Evolutionary conservation across 2,888 invertebrate species (phyloP).

Genomic region (Adineta ricciae): DNA sequence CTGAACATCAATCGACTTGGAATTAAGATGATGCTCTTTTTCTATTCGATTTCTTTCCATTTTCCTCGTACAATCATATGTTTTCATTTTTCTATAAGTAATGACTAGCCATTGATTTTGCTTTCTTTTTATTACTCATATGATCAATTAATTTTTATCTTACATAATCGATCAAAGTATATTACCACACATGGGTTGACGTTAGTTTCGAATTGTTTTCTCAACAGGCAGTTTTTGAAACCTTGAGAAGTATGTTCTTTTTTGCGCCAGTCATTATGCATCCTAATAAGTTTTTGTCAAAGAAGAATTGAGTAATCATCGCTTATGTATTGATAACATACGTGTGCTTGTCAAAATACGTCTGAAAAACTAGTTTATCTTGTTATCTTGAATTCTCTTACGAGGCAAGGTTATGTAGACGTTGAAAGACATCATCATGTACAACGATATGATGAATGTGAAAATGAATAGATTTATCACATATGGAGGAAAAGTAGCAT

Average conservation of each 20-base stretch:
- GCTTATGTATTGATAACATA: neutral
- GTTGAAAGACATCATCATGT: neutral
- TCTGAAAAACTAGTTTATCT: neutral
- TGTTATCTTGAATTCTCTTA: neutral
- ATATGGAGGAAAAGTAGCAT: neutral
- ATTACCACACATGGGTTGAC: neutral
- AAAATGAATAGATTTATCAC: neutral
- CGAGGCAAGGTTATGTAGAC: neutral
- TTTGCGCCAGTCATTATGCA: neutral
- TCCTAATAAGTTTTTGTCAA: neutral
- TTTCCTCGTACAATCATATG: neutral
- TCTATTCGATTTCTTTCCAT: neutral
- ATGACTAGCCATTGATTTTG: neutral
- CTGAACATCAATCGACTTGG: neutral
- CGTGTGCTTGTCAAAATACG: neutral
- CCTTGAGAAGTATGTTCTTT: neutral
- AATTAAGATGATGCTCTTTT: neutral
- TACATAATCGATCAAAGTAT: no score
- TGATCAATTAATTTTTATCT: no score
- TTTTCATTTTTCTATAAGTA: neutral
- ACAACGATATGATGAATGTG: neutral
- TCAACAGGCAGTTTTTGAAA: no score
- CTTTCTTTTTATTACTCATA: neutral
- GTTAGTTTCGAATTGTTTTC: neutral
- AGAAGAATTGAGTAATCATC: neutral